A percentile compares a stretch with the other conserved stretches of the same genome.
Evolutionary conservation across 2,797 vertebrate species (phyloP).

Genomic region (Morus bassanus): DNA sequence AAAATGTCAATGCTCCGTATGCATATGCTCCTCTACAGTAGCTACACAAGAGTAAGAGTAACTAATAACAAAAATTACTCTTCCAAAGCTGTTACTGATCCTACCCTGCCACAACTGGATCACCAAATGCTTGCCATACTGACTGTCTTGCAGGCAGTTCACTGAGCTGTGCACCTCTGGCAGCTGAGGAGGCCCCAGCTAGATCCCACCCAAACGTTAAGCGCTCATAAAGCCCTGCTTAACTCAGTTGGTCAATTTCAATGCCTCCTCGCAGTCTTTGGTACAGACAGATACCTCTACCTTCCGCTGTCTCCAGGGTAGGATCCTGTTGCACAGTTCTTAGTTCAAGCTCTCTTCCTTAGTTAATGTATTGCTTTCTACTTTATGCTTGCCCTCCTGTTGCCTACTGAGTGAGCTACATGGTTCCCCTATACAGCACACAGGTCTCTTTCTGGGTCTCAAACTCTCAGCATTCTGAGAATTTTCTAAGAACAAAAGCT

Average conservation of each 20-base stretch:
- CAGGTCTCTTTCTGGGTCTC: background rate
- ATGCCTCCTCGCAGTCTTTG: background rate
- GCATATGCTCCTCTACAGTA: background rate
- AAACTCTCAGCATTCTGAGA: background rate
- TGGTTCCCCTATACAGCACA: background rate
- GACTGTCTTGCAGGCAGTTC: background rate
- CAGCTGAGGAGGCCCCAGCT: background rate
- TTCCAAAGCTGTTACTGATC: background rate
- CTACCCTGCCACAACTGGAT: background rate
- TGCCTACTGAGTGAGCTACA: background rate
- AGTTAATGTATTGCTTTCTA: background rate
- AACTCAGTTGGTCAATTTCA: background rate
- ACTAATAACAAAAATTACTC: background rate
- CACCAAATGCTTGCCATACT: background rate
- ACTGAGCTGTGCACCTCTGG: background rate
- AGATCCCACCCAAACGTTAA: accelerated
- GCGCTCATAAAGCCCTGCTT: background rate
- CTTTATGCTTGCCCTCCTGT: background rate
- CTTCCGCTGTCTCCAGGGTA: background rate
- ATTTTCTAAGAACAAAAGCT: background rate
- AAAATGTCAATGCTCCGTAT: background rate
- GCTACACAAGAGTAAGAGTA: background rate
- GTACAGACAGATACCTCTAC: background rate
- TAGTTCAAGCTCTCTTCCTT: background rate
- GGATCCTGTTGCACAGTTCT: background rate